Evolutionary conservation across 1,140 invertebrate genomes (phyloP).

Genomic region (Mercenaria mercenaria): DNA sequence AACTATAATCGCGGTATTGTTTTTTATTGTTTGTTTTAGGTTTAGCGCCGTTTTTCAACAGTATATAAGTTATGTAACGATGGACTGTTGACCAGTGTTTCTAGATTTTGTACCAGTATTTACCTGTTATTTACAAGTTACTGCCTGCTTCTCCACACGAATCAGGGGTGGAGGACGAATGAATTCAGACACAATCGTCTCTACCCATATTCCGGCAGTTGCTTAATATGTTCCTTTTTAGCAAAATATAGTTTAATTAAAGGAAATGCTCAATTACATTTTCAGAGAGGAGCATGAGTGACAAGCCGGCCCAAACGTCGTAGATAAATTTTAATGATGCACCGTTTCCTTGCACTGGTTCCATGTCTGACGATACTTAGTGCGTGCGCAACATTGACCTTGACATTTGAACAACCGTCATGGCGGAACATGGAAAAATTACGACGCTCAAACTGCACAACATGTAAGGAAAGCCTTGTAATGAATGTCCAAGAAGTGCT

Average conservation of each 20-base stretch:
- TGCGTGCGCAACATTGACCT: neutral
- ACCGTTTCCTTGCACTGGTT: neutral
- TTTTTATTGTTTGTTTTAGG: too few relatives aligned
- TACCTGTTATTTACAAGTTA: too few relatives aligned
- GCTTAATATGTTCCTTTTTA: neutral
- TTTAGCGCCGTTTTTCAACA: too few relatives aligned
- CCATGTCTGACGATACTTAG: neutral
- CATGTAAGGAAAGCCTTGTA: neutral
- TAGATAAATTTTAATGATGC: neutral
- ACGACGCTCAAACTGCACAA: neutral
- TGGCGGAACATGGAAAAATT: constrained; percentile 24
- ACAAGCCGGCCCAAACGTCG: neutral
- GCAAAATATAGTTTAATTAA: too few relatives aligned
- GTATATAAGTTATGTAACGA: too few relatives aligned
- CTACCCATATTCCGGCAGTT: neutral
- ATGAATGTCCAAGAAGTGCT: constrained; percentile 22
- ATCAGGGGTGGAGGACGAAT: neutral
- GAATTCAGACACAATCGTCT: neutral
- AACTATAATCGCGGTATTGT: too few relatives aligned
- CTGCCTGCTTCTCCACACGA: too few relatives aligned
- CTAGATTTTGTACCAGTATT: too few relatives aligned
- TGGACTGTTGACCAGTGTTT: too few relatives aligned
- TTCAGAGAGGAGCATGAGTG: neutral
- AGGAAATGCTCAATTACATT: neutral
- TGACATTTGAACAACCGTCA: neutral